A percentile compares a stretch with the other conserved stretches of the same genome.
phyloP scores from a whole-genome alignment of 2,797 vertebrate species.

The Hylomyscus alleni region DNA sequence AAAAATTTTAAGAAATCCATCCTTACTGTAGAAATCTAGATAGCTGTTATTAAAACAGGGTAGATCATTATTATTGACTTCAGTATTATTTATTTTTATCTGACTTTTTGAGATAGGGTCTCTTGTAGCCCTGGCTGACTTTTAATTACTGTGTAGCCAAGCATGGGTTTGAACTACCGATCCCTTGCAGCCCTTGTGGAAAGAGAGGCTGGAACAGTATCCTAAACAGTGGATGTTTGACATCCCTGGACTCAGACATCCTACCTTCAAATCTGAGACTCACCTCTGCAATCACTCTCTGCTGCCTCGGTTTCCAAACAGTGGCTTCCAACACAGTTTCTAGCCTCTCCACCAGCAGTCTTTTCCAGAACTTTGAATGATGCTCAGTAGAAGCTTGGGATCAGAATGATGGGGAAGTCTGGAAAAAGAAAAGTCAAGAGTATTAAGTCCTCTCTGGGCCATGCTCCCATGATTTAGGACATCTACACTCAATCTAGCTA shows the following conservation, averaged over 20 bases:
- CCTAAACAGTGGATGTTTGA: background rate
- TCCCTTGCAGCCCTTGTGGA: background rate
- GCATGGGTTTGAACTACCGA: background rate
- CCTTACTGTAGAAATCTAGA: background rate
- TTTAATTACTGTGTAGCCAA: background rate
- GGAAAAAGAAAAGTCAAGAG: background rate
- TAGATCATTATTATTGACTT: background rate
- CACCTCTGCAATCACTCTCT: background rate
- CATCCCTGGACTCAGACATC: background rate
- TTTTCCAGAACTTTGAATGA: background rate
- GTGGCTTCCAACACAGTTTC: background rate
- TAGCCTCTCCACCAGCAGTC: background rate
- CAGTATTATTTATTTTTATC: background rate
- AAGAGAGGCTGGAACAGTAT: background rate
- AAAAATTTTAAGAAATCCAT: background rate
- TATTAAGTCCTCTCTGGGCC: background rate
- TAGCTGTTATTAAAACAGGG: background rate
- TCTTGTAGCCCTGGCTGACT: background rate
- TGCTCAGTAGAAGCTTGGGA: background rate
- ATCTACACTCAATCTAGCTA: background rate
- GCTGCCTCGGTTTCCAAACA: background rate
- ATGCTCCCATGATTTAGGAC: background rate
- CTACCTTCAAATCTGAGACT: background rate
- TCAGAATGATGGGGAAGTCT: slow-evolving; percentile 1
- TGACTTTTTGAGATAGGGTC: background rate